Base-by-base conservation (phyloP, 2,888 invertebrate species). In the Dicycla oo region DNA sequence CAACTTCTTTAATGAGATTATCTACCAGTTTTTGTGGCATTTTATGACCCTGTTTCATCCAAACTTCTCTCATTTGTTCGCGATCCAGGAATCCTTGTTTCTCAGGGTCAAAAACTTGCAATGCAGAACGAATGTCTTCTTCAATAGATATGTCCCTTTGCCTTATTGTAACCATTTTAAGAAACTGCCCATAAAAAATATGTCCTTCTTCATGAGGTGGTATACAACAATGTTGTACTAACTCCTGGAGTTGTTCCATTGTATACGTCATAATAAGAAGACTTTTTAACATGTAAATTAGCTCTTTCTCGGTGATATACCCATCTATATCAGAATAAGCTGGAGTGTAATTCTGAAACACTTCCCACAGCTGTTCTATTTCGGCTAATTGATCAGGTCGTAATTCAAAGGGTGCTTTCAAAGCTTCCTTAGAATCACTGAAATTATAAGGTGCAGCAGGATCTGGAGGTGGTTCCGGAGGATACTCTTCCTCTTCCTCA, bases 1-100 rank as follows among this genome's bases (percentile, higher is more conserved):
- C 95, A 7, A 95, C 93, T 86, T 95, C 95, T 84, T 95, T 95
- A 60, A 95, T 92, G 30, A 95, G 88, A 78, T 90, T 91, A 68
- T 94, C 92, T 38, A 95, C 69, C 61, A 84, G 83, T 74, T 90
- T 94, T 26, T 86, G 87, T 2, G 88, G 47, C 91, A 95, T 89
- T 88, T 93, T 95, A 65, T 92, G 77, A n/a, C 95, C 95, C 73
- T 90, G 88, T 68, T 90, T 93, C 5, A 82, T 45, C 47, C 95
- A 83, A 23, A 91, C 82, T 51, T 94, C 94, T 82, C 87, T 95
- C 34, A 95, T 75, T 80, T 89, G 78, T 61, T 93, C 94, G 67
- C 94, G 89, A 45, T 94, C 93, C 45, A 95, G 78, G 13, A 78
- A n/a, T 10, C 93, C 94, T 49, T 91, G 88, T 70, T 84, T 91